phyloP scores from a whole-genome alignment of 2,888 invertebrate species.

The Cabera pusaria region DNA sequence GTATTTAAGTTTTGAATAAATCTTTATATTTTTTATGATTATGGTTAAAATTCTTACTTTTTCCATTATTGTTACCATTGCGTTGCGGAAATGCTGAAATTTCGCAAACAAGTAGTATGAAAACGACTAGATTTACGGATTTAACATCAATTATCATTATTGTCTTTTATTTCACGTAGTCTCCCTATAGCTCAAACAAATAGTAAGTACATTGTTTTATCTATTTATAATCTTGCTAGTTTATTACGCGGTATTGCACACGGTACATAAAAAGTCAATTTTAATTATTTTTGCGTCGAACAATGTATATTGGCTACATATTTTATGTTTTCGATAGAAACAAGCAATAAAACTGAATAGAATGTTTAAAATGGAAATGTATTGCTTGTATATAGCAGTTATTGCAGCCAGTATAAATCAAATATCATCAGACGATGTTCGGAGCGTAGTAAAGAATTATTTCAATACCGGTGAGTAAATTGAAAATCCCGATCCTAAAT shows the following conservation, averaged over 20 bases:
- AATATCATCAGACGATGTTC: constrained; percentile 7
- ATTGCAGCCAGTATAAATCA: constrained; percentile 10
- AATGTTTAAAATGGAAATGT: constrained; percentile 17
- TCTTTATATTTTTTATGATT: no score
- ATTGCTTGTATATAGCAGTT: constrained; percentile 17
- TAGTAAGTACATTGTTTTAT: no score
- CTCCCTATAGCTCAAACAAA: no score
- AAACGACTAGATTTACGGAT: not conserved
- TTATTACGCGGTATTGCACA: constrained; percentile 15
- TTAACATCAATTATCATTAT: no score
- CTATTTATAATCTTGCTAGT: constrained; percentile 7
- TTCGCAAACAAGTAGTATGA: not conserved
- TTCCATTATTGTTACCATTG: not conserved
- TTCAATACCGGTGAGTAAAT: constrained; percentile 42
- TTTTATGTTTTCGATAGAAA: constrained; percentile 20
- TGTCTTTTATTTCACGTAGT: no score
- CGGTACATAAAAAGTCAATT: constrained; percentile 25
- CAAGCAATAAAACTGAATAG: constrained; percentile 4
- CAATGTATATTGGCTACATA: constrained; percentile 12
- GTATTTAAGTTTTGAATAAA: no score
- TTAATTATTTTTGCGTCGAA: constrained; percentile 32
- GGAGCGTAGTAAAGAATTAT: constrained; percentile 30
- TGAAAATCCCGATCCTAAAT: no score
- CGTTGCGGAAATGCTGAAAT: constrained; percentile 1
- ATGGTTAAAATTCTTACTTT: constrained; percentile 1